phyloP scores from a whole-genome alignment of 64 coral and sea anemone species.

The Montipora sp. region DNA sequence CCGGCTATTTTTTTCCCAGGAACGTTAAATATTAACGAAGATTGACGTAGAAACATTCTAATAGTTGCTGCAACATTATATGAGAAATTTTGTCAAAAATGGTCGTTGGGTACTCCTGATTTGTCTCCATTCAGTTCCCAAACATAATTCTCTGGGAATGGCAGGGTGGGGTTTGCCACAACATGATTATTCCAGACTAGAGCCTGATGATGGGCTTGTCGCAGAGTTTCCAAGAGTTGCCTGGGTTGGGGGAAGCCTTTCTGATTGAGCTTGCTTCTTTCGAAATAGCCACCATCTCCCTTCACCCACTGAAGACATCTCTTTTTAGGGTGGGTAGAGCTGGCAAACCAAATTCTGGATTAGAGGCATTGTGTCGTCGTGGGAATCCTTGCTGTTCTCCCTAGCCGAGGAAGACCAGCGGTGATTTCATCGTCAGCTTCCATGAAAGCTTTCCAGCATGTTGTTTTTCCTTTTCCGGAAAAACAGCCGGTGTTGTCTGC shows the following conservation, averaged over 20 bases:
- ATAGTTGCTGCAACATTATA: too few relatives aligned
- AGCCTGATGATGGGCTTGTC: conserved; percentile 32
- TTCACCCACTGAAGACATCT: not conserved
- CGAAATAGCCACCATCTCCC: conserved; percentile 28
- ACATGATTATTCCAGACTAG: too few relatives aligned
- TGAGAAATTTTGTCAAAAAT: too few relatives aligned
- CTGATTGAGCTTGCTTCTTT: too few relatives aligned
- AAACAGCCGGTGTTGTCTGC: conserved; percentile 2
- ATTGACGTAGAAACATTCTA: too few relatives aligned
- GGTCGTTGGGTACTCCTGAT: too few relatives aligned
- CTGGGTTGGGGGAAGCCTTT: too few relatives aligned
- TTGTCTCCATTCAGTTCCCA: conserved; percentile 1
- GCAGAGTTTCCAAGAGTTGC: not conserved
- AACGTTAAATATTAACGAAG: too few relatives aligned
- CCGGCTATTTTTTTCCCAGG: too few relatives aligned
- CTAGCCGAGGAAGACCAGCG: not conserved
- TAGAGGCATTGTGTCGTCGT: not conserved
- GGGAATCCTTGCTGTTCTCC: not conserved
- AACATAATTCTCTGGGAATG: conserved; percentile 22
- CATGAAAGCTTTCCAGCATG: too few relatives aligned
- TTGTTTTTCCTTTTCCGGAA: not conserved
- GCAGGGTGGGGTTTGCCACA: too few relatives aligned
- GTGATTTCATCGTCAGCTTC: too few relatives aligned
- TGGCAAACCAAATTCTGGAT: conserved; percentile 36
- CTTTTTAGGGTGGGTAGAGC: conserved; percentile 18